Evolutionary conservation across 2,113 vertebrate genomes (phyloP).

Genomic region (Eretmochelys imbricata): DNA sequence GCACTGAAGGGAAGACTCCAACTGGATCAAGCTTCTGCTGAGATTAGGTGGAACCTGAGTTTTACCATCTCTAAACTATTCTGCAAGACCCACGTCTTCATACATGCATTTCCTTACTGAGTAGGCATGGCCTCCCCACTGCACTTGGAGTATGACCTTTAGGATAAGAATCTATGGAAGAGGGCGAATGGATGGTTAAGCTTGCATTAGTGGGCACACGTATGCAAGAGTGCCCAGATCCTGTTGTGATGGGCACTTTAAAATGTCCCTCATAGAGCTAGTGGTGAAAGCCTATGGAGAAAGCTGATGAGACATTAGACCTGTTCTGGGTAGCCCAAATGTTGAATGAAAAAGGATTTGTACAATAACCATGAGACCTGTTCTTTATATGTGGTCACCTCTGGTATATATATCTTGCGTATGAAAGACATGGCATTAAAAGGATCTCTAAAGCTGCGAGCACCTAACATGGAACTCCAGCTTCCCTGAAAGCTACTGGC

Average conservation of each 20-base stretch:
- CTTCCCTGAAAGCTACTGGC: neutral
- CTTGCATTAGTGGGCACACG: neutral
- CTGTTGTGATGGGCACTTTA: fast-evolving
- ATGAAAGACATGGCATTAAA: neutral
- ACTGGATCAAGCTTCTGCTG: neutral
- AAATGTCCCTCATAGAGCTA: neutral
- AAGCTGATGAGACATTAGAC: neutral
- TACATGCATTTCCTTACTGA: neutral
- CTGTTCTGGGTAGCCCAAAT: neutral
- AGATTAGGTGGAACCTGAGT: neutral
- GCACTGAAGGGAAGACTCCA: neutral
- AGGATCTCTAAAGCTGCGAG: neutral
- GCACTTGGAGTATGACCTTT: neutral
- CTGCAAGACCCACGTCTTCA: neutral
- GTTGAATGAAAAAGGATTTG: neutral
- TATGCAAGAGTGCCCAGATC: neutral
- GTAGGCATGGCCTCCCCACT: neutral
- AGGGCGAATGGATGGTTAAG: neutral
- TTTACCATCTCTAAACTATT: neutral
- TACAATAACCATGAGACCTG: fast-evolving
- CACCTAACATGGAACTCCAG: fast-evolving
- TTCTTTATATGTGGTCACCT: neutral
- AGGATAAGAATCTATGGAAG: neutral
- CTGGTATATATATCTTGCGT: neutral
- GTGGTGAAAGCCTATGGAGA: neutral